Conservation (phyloP, 2,888 invertebrate species). For the Drosophila vallismaia region DNA sequence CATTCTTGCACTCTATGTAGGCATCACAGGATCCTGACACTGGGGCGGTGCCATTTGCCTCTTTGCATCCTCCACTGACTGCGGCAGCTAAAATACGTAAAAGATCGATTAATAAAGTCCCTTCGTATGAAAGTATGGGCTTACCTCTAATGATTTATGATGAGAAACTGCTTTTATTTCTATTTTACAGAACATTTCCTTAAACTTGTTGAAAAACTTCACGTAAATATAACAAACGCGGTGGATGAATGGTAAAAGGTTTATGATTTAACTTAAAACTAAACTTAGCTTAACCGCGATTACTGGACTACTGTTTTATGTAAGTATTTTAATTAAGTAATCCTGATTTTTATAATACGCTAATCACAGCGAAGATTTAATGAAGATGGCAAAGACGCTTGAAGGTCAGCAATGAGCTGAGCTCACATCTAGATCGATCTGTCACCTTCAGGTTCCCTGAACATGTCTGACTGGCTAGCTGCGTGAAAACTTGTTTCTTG, state of each 20-base stretch:
- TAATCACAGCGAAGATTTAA: conserved; percentile 6
- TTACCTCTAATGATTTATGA: conserved; percentile 80
- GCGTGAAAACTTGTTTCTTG: conserved; percentile 59
- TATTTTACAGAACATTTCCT: not conserved
- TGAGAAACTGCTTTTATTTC: conserved; percentile 55
- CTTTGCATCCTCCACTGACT: conserved; percentile 85
- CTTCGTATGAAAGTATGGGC: conserved; percentile 41
- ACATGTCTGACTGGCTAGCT: conserved; percentile 39
- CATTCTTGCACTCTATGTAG: conserved; percentile 90
- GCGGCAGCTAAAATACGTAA: conserved; percentile 66
- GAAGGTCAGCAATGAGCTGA: conserved; percentile 72
- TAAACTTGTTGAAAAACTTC: not conserved
- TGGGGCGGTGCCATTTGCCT: conserved; percentile 89
- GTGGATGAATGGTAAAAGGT: not conserved
- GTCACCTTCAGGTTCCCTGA: conserved; percentile 17
- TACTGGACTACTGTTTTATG: no score
- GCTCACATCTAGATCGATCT: conserved; percentile 44
- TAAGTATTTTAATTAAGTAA: not conserved
- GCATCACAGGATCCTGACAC: conserved; percentile 89
- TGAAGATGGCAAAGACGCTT: conserved; percentile 53
- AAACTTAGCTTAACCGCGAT: no score
- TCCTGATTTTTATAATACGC: not conserved
- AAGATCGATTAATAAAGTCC: conserved; percentile 54
- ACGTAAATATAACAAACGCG: not conserved
- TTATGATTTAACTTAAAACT: not conserved